Conservation (phyloP, 2,113 vertebrate species). For the Struthio camelus region DNA sequence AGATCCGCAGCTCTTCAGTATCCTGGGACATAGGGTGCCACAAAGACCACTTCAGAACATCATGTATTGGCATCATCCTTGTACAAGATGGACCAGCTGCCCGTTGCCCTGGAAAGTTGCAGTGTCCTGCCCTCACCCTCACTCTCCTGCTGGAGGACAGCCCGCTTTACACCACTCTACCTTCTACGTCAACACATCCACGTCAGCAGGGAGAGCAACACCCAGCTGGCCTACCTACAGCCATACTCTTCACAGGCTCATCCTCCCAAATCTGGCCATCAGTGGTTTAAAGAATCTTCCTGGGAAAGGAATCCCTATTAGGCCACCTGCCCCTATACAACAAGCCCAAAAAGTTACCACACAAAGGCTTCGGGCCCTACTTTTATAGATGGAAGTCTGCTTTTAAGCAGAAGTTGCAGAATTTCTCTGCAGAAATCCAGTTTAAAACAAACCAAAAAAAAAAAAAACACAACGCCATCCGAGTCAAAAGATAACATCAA, state of each 20-base stretch:
- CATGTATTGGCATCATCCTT: no score
- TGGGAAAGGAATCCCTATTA: not conserved
- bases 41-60: fast-evolving
- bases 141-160: not conserved
- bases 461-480: not conserved
- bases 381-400: not conserved
- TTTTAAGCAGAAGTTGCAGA: not conserved
- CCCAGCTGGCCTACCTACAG: fast-evolving
- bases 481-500: not conserved
- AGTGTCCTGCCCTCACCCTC: not conserved
- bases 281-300: not conserved
- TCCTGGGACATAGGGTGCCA: not conserved
- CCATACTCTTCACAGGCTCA: fast-evolving
- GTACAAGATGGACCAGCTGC: not conserved
- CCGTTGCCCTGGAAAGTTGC: not conserved
- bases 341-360: not conserved
- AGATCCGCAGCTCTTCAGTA: not conserved
- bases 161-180: not conserved
- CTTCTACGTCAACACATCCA: fast-evolving
- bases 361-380: not conserved
- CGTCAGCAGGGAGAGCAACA: fast-evolving
- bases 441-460: not conserved
- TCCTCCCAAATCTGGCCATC: not conserved
- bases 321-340: not conserved
- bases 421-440: not conserved